phyloP scores from a whole-genome alignment of 2,888 invertebrate species.

The Caenorhabditis macrosperma region DNA sequence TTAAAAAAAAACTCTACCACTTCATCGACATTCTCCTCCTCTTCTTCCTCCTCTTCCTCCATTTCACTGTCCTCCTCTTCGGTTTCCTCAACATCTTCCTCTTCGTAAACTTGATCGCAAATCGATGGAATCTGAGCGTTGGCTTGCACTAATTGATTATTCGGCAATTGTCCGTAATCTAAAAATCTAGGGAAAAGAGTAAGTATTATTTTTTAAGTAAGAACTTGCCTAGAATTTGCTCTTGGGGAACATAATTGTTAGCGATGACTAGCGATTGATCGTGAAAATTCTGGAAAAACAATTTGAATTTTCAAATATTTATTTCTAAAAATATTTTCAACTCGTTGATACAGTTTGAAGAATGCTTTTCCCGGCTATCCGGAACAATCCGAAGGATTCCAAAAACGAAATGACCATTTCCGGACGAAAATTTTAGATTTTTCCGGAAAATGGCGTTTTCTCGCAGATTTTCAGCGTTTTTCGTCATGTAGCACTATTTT shows the following conservation, averaged over 20 bases:
- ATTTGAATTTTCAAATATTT: no score
- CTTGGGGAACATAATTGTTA: conserved; percentile 5
- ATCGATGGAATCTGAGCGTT: not conserved
- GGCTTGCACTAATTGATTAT: no score
- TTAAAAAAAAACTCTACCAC: conserved; percentile 8
- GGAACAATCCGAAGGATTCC: no score
- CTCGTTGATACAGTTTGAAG: no score
- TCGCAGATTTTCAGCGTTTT: not conserved
- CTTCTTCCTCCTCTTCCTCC: conserved; percentile 5
- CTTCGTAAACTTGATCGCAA: not conserved
- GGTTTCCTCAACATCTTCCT: not conserved
- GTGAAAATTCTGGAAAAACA: not conserved
- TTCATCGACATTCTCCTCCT: not conserved
- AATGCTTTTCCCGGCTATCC: no score
- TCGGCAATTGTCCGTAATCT: no score
- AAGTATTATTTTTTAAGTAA: no score
- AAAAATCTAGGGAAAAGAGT: no score
- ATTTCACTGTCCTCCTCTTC: not conserved
- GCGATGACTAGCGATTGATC: not conserved
- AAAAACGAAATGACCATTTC: no score
- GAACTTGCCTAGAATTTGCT: not conserved
- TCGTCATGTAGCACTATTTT: no score
- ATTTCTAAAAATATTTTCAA: no score
- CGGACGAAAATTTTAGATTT: no score
- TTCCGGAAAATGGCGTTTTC: not conserved